Base-by-base conservation (phyloP, 2,888 invertebrate genomes). In the Heliconius erato region DNA sequence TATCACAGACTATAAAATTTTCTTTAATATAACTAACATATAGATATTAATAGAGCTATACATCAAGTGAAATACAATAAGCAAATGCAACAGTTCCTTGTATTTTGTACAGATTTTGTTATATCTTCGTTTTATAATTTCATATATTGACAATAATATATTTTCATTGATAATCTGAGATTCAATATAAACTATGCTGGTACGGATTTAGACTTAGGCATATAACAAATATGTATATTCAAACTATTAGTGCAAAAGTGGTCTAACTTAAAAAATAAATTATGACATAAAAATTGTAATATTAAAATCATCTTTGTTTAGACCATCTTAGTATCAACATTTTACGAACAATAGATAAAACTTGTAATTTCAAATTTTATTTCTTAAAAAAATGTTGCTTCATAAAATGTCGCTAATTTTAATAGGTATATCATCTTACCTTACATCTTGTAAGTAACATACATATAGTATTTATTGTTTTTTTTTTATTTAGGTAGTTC, bases 1-100 rank as follows among this genome's bases (percentile, higher is more conserved):
- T 95, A 95, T 95, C 95, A 95, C 95, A 95, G 95, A 93, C 89
- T 85, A 85, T 84, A 83, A 84, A 84, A 81, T 84, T 84, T 83
- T 83, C 79, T 82, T 78, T 79, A 83, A 83, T 68, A 72, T 69
- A 83, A 83, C 74, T 71, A 83, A 79, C 49, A 84, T 80, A 78
- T 82, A 84, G 80, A 76, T 74, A 54, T 44, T 9, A 72, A 72
- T 68, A 78, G 40, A 40, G 63, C 72, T 59, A 80, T 82, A 81
- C 74, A 79, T 79, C 44, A 74, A 69, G 32, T 83, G 74, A 84
- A 84, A 84, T 82, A 84, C 67, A 74, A 80, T 35, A 76, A 80
- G 79, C 80, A 83, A 82, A 83, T 83, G 84, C 79, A 83, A 81
- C 79, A 77, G 63, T 81, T 78, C 28, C 49, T 71, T 40, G 65